These are phyloP conservation scores for Forbesichthys papilliferus DNA, from an alignment of 2,113 vertebrate genomes.

Conservation along the genomic window DNA sequence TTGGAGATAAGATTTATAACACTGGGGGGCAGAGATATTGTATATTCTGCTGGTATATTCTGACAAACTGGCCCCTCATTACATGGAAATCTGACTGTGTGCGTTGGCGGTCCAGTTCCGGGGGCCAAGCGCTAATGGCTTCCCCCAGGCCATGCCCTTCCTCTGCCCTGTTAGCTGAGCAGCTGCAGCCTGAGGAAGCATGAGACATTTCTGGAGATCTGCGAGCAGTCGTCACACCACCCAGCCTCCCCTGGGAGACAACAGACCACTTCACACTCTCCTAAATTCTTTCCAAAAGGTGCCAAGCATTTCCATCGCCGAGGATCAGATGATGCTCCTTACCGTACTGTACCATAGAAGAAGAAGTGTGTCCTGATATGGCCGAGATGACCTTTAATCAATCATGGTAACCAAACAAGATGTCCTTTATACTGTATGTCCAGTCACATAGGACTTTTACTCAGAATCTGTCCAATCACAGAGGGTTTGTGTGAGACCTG, in stretches of 20 bases:
- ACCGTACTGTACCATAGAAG: background rate
- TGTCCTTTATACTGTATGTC: constrained; percentile 16
- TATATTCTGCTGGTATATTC: constrained; percentile 14
- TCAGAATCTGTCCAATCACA: constrained; percentile 30
- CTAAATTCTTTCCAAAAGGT: background rate
- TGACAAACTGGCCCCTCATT: constrained; percentile 32
- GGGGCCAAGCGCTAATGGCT: constrained; percentile 10
- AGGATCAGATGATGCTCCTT: constrained; percentile 2
- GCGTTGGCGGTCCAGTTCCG: constrained; percentile 40
- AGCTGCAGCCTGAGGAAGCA: constrained; percentile 33
- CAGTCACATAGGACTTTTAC: constrained; percentile 2
- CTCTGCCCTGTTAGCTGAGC: constrained; percentile 17
- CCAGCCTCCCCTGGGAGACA: background rate
- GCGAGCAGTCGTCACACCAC: background rate
- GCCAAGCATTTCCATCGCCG: background rate
- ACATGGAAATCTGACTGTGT: constrained; percentile 28
- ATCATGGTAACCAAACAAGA: constrained; percentile 14
- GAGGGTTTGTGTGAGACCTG: constrained; percentile 45
- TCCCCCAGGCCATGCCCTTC: constrained; percentile 26
- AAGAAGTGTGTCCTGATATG: background rate
- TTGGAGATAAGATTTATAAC: constrained; percentile 28
- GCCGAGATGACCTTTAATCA: too few species aligned
- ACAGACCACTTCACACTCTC: background rate
- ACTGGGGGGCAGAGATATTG: constrained; percentile 2
- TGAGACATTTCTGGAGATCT: background rate